Evolutionary conservation across 2,888 invertebrate genomes (phyloP), one percentile per base, ranked within the genome.

Genomic region (Lasiommata megera): DNA sequence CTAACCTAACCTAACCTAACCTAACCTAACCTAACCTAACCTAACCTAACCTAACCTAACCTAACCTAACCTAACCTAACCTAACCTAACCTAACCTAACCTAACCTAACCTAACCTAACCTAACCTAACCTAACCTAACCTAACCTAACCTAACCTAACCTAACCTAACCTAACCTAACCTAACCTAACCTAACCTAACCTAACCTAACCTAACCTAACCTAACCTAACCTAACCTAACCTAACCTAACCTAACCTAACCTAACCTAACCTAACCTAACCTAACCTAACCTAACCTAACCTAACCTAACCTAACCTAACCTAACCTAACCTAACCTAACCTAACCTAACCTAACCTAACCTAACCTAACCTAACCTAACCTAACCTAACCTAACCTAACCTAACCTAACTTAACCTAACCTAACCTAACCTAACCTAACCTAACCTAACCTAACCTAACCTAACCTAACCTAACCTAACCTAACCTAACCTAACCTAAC

Each of bases 391-490:
- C 36, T n/a, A 52, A 28, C n/a, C 44, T 28, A 44, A 44, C 28
- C 28, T 44, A 44, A 44, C 28, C 52, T 52, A 41, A 52, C 31
- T 31, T 31, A 52, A 52, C 41, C 31, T 31, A 41, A 52, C 52
- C 52, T 52, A 52, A 52, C 52, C 52, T 52, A 52, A 52, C 52
- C 52, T 52, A 52, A 52, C 52, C 52, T 52, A 52, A 52, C 52
- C 52, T 58, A 58, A 58, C 58, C 58, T 58, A 58, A 58, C 58
- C 53, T 54, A 58, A 53, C 58, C 58, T 54, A 58, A 58, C 58
- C 58, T 58, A 58, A 58, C 58, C 58, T 54, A 54, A 58, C 57
- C 58, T 54, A 54, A 58, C 54, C 58, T 54, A 50, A 58, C 41
- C 58, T 44, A 37, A 58, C 48, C n/a, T 54, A 50, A 58, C 41